These are phyloP conservation scores for Nymphalis urticae DNA, from an alignment of 2,888 invertebrate genomes.

Conservation along the genomic window DNA sequence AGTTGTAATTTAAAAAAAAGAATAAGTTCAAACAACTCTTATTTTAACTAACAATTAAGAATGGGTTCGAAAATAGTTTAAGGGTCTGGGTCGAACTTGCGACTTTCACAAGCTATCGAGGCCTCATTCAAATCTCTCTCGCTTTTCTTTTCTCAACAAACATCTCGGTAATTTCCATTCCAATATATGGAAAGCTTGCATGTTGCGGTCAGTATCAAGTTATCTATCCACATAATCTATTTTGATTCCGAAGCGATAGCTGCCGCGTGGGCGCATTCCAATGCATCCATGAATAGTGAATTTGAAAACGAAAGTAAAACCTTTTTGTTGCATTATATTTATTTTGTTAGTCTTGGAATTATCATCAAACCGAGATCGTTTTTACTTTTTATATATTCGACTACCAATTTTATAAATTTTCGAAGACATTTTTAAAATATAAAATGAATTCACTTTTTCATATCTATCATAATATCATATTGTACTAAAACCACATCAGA, in stretches of 20 bases:
- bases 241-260: conserved; percentile 48
- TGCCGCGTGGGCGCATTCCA: conserved; percentile 52
- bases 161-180: conserved; percentile 13
- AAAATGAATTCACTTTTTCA: too few relatives aligned
- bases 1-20: too few relatives aligned
- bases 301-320: conserved; percentile 46
- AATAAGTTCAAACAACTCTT: too few relatives aligned
- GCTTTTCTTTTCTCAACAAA: conserved; percentile 10
- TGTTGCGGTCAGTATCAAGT: conserved; percentile 55
- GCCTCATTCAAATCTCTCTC: conserved; percentile 2
- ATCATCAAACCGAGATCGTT: background rate
- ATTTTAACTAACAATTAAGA: background rate
- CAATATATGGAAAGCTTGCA: conserved; percentile 19
- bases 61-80: background rate
- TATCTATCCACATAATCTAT: conserved; percentile 50
- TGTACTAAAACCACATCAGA: too few relatives aligned
- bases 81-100: background rate
- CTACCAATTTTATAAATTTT: too few relatives aligned
- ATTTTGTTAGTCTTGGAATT: conserved; percentile 38
- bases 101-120: background rate
- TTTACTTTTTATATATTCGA: background rate
- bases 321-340: conserved; percentile 24
- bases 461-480: too few relatives aligned
- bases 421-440: too few relatives aligned
- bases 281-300: conserved; percentile 35